These are phyloP conservation scores for Yoshiicerus persimilis DNA, from an alignment of 1,140 invertebrate genomes.

Conservation along the genomic window DNA sequence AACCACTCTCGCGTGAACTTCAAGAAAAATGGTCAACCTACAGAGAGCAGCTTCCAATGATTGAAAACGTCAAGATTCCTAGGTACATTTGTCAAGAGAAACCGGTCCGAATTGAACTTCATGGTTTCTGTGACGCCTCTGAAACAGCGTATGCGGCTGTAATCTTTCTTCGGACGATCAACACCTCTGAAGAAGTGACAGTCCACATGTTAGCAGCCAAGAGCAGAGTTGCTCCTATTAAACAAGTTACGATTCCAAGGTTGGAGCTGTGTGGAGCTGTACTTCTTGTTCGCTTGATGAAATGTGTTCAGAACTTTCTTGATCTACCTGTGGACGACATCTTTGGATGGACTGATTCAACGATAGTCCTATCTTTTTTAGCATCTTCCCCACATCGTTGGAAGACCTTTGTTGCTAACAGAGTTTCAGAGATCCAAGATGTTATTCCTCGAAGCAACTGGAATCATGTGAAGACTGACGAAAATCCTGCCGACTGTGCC, in stretches of 20 bases:
- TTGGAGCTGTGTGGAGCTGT: conserved; percentile 51
- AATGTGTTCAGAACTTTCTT: neutral
- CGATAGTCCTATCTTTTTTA: conserved; percentile 52
- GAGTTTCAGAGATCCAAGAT: conserved; percentile 47
- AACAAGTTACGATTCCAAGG: conserved; percentile 44
- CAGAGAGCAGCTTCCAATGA: neutral
- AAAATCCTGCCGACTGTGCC: neutral
- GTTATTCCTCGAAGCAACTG: neutral
- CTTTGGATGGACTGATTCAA: conserved; percentile 53
- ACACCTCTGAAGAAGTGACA: neutral
- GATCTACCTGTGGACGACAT: neutral
- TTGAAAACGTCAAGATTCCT: neutral
- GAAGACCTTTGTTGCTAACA: conserved; percentile 54
- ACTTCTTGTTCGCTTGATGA: conserved; percentile 1
- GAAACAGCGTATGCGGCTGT: neutral
- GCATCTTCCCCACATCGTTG: conserved; percentile 42
- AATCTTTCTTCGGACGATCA: neutral
- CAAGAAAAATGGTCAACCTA: conserved; percentile 46
- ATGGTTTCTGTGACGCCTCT: conserved; percentile 33
- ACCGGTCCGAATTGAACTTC: neutral
- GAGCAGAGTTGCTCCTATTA: conserved; percentile 47
- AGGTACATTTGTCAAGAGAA: neutral
- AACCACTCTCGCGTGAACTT: conserved; percentile 46
- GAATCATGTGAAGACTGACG: neutral
- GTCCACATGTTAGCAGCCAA: conserved; percentile 28